Conservation (phyloP, 2,888 invertebrate species). For the Meta bourneti region DNA sequence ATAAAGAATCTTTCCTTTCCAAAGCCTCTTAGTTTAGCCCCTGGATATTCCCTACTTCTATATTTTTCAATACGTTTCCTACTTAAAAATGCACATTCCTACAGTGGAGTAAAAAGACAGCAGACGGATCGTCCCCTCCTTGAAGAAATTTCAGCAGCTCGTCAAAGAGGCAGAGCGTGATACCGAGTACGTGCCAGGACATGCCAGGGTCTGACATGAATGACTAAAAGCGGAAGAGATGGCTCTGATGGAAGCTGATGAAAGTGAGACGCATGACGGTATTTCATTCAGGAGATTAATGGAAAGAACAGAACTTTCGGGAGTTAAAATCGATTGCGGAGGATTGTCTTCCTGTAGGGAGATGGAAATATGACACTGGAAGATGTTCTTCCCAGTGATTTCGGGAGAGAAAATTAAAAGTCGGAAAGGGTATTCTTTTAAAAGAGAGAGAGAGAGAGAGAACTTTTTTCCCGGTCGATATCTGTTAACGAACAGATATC, state of each 20-base stretch:
- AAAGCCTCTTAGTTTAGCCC: neutral
- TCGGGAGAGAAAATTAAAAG: neutral
- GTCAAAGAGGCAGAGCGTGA: neutral
- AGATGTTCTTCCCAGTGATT: neutral
- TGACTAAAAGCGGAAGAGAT: conserved; percentile 18
- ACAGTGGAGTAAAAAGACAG: too few species aligned
- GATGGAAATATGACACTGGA: conserved; percentile 41
- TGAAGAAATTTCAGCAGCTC: too few species aligned
- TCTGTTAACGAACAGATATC: conserved; percentile 44
- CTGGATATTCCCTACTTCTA: too few species aligned
- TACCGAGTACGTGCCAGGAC: neutral
- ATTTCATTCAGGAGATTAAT: conserved; percentile 46
- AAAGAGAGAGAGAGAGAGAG: conserved; percentile 3
- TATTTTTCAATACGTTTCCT: neutral
- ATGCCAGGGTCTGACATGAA: neutral
- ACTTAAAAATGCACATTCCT: neutral
- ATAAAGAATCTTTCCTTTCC: neutral
- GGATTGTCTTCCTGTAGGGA: neutral
- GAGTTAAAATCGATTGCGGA: conserved; percentile 44
- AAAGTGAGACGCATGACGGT: conserved; percentile 44
- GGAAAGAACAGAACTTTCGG: conserved; percentile 28
- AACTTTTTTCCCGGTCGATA: conserved; percentile 22
- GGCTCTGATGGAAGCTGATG: conserved; percentile 29
- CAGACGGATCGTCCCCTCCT: too few species aligned
- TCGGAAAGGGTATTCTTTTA: neutral